Base-by-base conservation (phyloP, 2,888 invertebrate genomes). In the Dryomyza anilis region DNA sequence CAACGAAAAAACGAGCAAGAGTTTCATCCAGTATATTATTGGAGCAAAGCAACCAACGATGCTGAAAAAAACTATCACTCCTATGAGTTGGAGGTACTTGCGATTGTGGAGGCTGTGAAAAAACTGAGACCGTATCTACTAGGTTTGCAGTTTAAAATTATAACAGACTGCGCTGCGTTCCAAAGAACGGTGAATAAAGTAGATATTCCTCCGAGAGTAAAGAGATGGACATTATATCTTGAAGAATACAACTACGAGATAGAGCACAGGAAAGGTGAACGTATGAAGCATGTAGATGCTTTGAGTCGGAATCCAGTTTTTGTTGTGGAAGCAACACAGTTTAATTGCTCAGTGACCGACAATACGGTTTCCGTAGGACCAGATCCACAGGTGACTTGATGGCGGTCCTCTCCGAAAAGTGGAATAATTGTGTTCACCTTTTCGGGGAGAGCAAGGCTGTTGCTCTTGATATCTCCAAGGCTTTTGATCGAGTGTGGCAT, bases 81-180 rank as follows among this genome's bases (percentile, higher is more conserved):
- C 69, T 75, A 76, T 19, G 69, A 71, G 36, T 50, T 76, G 23
- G 73, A 75, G 59, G 68, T 63, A 6, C 52, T 70, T 4, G 72
- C 73, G 0, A 68, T 74, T 27, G 63, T 68, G 16, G 57, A 61
- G 12, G 70, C 72, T 1, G 23, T 73, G 21, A 69, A 70, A 27
- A 74, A 71, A 46, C 73, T 72, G 56, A 33, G 72, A 3, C 62
- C 70, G n/a, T 74, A 74, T 70, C 70, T 71, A 1, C 45, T 74
- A 1, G 68, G 69, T 3, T 57, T 63, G 3, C 23, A 60, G 21
- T 64, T 64, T 30, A 56, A 33, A 5, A 39, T 64, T 19, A n/a
- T 66, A 1, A 66, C 64, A 27, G 63, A 70, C 56, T 71, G 67
- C 61, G 48, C 63, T 5, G 67, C 67, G 5, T 65, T 70, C n/a